Conservation (phyloP, 2,888 invertebrate species). For the Melinaea menophilus region DNA sequence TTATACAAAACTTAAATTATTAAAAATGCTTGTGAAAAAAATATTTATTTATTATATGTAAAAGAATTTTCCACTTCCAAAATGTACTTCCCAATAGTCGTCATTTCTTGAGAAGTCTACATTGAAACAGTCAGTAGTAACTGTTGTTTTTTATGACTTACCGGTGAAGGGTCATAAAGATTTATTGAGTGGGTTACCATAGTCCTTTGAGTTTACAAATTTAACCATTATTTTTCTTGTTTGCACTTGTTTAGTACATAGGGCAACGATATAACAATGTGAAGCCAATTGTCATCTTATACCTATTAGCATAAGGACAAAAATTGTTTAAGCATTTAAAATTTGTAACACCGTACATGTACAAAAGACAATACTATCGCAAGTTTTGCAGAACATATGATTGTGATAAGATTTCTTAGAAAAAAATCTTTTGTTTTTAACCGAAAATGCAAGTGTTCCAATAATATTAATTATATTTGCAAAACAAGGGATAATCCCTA, state of each 20-base stretch:
- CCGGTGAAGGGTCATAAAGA: conserved; percentile 45
- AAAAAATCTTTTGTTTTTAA: conserved; percentile 32
- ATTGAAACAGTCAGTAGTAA: conserved; percentile 25
- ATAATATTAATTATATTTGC: conserved; percentile 36
- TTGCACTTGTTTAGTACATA: conserved; percentile 40
- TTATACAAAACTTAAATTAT: too few species aligned
- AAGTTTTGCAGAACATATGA: conserved; percentile 22
- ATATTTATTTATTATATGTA: background rate
- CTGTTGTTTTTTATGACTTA: conserved; percentile 49
- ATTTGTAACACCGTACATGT: conserved; percentile 5
- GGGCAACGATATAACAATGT: background rate
- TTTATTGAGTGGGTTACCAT: conserved; percentile 49
- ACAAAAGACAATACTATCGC: conserved; percentile 20
- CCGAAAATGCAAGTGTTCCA: conserved; percentile 30
- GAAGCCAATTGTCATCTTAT: conserved; percentile 6
- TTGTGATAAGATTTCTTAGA: conserved; percentile 38
- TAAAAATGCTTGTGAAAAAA: too few species aligned
- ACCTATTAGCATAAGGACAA: background rate
- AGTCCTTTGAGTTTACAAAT: conserved; percentile 37
- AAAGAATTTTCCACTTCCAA: conserved; percentile 9
- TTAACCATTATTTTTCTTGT: conserved; percentile 36
- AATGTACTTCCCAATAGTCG: conserved; percentile 14
- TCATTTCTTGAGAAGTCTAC: conserved; percentile 4
- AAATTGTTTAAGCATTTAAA: background rate
- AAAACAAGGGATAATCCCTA: conserved; percentile 54